phyloP scores from a whole-genome alignment of 35 echinoderm and acorn worm genomes.

The Ptychodera flava region DNA sequence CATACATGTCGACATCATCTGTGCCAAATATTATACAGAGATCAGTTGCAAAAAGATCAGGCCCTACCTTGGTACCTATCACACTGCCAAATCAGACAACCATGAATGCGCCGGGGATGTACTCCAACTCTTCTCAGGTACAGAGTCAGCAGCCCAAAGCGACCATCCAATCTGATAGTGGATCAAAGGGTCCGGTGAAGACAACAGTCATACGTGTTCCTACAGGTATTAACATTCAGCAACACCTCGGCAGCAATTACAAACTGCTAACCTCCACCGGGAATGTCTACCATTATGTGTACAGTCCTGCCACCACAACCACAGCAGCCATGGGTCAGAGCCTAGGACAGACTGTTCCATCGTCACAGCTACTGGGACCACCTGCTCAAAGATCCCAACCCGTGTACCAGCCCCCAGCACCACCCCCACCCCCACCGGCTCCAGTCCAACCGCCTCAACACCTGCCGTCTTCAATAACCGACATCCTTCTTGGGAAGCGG shows the following conservation, averaged over 20 bases:
- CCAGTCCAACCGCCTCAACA: not conserved
- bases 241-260: not conserved
- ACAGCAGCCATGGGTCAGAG: not conserved
- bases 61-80: not conserved
- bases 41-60: not conserved
- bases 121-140: too few species aligned
- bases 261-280: not conserved
- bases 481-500: not conserved
- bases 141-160: not conserved
- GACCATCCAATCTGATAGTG: not conserved
- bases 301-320: not conserved
- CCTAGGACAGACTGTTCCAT: too few species aligned
- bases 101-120: not conserved
- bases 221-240: not conserved
- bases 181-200: not conserved
- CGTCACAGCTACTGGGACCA: too few species aligned
- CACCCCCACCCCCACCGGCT: not conserved
- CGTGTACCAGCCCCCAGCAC: not conserved
- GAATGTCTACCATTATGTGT: not conserved
- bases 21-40: not conserved
- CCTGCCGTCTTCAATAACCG: not conserved
- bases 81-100: not conserved
- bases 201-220: not conserved
- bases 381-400: not conserved
- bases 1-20: not conserved